phyloP scores from a whole-genome alignment of 2,888 invertebrate genomes.

The Ganaspis brasiliensis region DNA sequence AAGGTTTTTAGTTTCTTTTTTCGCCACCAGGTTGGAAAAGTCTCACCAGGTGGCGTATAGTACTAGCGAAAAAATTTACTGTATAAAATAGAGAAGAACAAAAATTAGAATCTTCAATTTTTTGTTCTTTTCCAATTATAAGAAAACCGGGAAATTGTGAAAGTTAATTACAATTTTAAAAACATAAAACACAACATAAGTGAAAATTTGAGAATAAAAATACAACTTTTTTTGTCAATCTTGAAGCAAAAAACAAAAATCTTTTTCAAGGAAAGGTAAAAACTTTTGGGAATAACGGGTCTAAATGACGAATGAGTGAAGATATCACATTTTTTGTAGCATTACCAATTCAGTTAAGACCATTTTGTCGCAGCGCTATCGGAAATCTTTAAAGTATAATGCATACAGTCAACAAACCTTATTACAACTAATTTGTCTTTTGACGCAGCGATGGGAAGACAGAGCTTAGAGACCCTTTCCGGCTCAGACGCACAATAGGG shows the following conservation, averaged over 20 bases:
- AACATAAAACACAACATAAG: neutral
- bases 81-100: too few relatives aligned
- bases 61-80: too few relatives aligned
- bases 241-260: too few relatives aligned
- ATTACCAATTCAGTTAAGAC: slow-evolving; percentile 63
- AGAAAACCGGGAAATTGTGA: too few relatives aligned
- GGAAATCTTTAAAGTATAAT: slow-evolving; percentile 64
- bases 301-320: neutral
- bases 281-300: neutral
- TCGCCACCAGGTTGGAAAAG: too few relatives aligned
- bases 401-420: slow-evolving; percentile 80
- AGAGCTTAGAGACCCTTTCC: slow-evolving; percentile 78
- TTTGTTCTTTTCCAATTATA: too few relatives aligned
- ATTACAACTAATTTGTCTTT: slow-evolving; percentile 78
- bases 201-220: neutral
- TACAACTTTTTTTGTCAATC: neutral
- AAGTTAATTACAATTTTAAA: too few relatives aligned
- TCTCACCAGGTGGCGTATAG: too few relatives aligned
- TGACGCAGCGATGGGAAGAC: slow-evolving; percentile 81
- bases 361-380: slow-evolving; percentile 64
- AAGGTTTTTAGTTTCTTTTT: too few relatives aligned
- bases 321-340: slow-evolving; percentile 46
- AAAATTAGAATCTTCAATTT: too few relatives aligned
- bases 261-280: neutral
- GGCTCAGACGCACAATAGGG: slow-evolving; percentile 73